These are phyloP conservation scores for Deladenus siricidicola DNA, from an alignment of 2,888 invertebrate genomes.

Conservation along the genomic window DNA sequence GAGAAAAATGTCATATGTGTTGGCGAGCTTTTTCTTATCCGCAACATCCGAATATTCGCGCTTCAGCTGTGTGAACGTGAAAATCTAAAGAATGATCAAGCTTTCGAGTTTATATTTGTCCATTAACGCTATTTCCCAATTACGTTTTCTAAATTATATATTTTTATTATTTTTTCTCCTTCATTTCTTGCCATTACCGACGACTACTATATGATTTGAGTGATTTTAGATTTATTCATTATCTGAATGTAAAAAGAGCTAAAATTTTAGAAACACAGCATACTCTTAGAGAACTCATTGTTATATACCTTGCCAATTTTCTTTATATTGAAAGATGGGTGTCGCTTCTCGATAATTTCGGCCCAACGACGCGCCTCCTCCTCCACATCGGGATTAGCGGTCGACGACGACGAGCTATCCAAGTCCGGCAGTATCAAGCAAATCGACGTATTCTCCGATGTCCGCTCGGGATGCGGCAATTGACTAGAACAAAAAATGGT, in stretches of 20 bases:
- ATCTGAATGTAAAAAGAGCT: no score
- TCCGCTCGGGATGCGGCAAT: slow-evolving; percentile 34
- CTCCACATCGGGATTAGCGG: slow-evolving; percentile 38
- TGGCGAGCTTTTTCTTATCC: slow-evolving; percentile 67
- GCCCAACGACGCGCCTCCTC: slow-evolving; percentile 45
- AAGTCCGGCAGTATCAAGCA: slow-evolving; percentile 48
- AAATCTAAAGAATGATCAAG: slow-evolving; percentile 58
- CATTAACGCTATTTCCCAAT: background rate
- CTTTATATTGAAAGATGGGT: no score
- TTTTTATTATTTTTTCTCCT: background rate
- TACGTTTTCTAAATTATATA: background rate
- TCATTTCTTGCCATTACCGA: background rate
- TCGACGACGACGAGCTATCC: slow-evolving; percentile 33
- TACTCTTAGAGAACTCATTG: no score
- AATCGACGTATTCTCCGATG: slow-evolving; percentile 37
- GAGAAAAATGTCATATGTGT: slow-evolving; percentile 71
- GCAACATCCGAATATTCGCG: slow-evolving; percentile 74
- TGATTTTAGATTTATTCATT: no score
- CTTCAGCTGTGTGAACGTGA: slow-evolving; percentile 71
- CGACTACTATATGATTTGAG: no score
- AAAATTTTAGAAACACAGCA: no score
- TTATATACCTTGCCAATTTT: no score
- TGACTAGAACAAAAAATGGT: slow-evolving; percentile 24
- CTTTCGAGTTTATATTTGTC: background rate
- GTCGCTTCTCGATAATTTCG: slow-evolving; percentile 36